A percentile compares a stretch with the other conserved stretches of the same genome.
Conservation (phyloP, 2,888 invertebrate species). For the Machimus atricapillus region DNA sequence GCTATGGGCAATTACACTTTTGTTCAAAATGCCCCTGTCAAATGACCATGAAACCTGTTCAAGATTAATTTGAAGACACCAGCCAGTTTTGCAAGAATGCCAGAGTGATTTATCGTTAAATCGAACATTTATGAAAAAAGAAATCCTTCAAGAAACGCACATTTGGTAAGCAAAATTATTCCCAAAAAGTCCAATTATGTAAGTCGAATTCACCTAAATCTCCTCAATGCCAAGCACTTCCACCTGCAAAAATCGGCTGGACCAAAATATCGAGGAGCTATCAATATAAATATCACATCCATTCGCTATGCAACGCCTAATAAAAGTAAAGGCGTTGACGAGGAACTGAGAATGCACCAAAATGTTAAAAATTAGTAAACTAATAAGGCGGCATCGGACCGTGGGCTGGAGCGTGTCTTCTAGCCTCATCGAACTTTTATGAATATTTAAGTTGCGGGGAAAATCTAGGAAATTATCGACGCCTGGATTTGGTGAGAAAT, state of each 20-base stretch:
- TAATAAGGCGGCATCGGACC: not conserved
- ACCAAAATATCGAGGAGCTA: not conserved
- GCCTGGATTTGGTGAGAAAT: not conserved
- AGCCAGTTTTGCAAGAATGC: not conserved
- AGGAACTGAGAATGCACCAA: constrained; percentile 4
- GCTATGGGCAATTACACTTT: not conserved
- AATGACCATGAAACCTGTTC: not conserved
- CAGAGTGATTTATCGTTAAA: not conserved
- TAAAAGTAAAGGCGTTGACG: constrained; percentile 1
- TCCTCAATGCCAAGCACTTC: not conserved
- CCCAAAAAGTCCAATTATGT: not conserved
- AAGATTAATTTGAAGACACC: not conserved
- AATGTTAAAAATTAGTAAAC: not conserved
- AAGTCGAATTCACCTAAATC: not conserved
- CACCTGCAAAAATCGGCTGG: not conserved
- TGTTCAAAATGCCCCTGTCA: not conserved
- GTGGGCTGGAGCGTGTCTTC: not conserved
- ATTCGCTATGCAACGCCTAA: not conserved
- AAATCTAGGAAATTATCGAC: not conserved
- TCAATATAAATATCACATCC: not conserved
- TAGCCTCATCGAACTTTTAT: not conserved
- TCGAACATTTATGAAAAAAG: not conserved
- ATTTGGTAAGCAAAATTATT: not conserved
- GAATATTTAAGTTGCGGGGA: not conserved
- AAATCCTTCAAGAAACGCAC: not conserved